These are phyloP conservation scores for Dromiciops gliroides DNA, from an alignment of 2,113 vertebrate genomes.

Conservation along the genomic window DNA sequence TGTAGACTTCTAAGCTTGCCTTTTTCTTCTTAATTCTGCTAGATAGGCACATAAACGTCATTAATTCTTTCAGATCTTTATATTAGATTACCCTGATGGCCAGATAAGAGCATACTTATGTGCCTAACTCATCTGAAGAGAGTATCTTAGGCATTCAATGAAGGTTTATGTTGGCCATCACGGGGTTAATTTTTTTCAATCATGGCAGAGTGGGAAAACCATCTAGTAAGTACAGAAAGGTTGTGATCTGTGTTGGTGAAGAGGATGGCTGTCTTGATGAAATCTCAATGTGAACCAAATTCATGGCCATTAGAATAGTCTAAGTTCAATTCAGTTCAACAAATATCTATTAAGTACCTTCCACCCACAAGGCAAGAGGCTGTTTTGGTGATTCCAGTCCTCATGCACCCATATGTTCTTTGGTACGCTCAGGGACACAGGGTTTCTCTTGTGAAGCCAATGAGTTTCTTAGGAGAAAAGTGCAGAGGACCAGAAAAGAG, in stretches of 20 bases:
- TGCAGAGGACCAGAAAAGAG: neutral
- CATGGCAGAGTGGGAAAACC: neutral
- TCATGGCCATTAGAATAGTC: constrained; percentile 28
- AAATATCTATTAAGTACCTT: neutral
- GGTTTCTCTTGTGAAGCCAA: constrained; percentile 7
- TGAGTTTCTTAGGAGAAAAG: constrained; percentile 23
- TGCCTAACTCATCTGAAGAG: neutral
- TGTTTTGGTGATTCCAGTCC: neutral
- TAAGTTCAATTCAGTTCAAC: neutral
- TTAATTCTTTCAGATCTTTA: neutral
- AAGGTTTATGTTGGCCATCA: neutral
- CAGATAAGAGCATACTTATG: neutral
- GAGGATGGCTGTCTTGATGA: neutral
- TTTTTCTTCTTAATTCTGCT: neutral
- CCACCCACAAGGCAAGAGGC: neutral
- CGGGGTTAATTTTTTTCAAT: neutral
- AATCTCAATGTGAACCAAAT: neutral
- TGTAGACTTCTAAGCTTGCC: neutral
- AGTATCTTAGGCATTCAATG: neutral
- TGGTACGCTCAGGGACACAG: neutral
- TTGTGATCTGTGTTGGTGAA: neutral
- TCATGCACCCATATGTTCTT: neutral
- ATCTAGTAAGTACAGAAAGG: neutral
- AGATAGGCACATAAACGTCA: no score
- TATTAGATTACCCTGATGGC: neutral